Conservation (phyloP, 2,113 vertebrate genomes). For the Chaenogobius annularis region DNA sequence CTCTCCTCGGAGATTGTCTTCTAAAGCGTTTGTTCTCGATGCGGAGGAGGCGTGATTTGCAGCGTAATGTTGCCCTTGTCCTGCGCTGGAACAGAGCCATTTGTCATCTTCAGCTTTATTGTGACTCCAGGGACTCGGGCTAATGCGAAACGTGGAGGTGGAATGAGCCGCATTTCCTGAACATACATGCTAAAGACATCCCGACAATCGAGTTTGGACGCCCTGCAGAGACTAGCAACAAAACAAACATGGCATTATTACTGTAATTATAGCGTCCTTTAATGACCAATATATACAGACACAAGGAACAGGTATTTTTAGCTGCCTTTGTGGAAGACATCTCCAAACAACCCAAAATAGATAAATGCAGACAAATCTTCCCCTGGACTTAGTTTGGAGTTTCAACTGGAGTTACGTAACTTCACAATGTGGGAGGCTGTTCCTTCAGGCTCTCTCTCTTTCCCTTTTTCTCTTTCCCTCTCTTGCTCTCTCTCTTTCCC, state of each 20-base stretch:
- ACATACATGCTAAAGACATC: constrained; percentile 8
- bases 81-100: constrained; percentile 39
- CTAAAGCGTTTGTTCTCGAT: constrained; percentile 36
- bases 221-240: constrained; percentile 3
- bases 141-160: constrained; percentile 39
- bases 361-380: constrained; percentile 22
- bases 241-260: constrained; percentile 15
- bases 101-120: constrained; percentile 61
- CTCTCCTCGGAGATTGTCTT: constrained; percentile 40
- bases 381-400: constrained; percentile 44
- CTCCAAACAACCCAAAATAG: constrained; percentile 13
- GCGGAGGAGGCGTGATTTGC: constrained; percentile 35
- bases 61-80: constrained; percentile 56
- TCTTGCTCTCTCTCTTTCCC: constrained; percentile 32
- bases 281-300: constrained; percentile 3
- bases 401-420: constrained; percentile 61
- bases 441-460: constrained; percentile 34
- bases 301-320: background rate
- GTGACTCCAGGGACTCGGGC: constrained; percentile 46
- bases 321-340: background rate
- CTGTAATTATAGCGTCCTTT: constrained; percentile 17
- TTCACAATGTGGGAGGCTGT: constrained; percentile 53
- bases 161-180: constrained; percentile 28
- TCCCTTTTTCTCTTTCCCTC: constrained; percentile 14
- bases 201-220: constrained; percentile 10